phyloP scores from a whole-genome alignment of 2,113 vertebrate genomes.

The Casuarius casuarius region DNA sequence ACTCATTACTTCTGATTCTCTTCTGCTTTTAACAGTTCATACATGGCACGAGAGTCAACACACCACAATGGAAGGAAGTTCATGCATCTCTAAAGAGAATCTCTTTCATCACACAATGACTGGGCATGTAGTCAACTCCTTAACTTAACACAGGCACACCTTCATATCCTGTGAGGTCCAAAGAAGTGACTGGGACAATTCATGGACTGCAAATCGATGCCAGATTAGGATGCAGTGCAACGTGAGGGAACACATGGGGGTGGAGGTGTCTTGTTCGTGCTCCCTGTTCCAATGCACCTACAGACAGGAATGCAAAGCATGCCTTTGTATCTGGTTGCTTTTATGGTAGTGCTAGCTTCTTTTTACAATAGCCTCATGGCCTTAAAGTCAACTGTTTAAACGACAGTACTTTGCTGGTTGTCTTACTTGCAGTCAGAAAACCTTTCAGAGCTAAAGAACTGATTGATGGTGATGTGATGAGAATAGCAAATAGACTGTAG shows the following conservation, averaged over 20 bases:
- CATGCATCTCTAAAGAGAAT: background rate
- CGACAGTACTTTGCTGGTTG: background rate
- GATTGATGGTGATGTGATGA: background rate
- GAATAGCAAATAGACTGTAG: background rate
- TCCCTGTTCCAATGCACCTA: background rate
- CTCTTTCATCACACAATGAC: too few relatives aligned
- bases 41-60: background rate
- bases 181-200: background rate
- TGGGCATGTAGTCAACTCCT: background rate
- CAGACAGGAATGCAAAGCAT: too few relatives aligned
- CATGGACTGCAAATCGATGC: background rate
- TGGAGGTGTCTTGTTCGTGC: background rate
- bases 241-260: background rate
- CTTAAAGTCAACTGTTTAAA: background rate
- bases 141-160: background rate
- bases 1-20: background rate
- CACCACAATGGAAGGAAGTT: background rate
- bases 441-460: background rate
- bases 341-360: background rate
- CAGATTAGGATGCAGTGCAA: background rate
- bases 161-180: background rate
- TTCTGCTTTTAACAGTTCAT: background rate
- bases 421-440: background rate
- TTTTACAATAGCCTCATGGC: background rate
- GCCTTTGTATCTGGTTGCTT: too few relatives aligned